These are phyloP conservation scores for Phocides pigmalion DNA, from an alignment of 1,140 invertebrate species.

Conservation along the genomic window DNA sequence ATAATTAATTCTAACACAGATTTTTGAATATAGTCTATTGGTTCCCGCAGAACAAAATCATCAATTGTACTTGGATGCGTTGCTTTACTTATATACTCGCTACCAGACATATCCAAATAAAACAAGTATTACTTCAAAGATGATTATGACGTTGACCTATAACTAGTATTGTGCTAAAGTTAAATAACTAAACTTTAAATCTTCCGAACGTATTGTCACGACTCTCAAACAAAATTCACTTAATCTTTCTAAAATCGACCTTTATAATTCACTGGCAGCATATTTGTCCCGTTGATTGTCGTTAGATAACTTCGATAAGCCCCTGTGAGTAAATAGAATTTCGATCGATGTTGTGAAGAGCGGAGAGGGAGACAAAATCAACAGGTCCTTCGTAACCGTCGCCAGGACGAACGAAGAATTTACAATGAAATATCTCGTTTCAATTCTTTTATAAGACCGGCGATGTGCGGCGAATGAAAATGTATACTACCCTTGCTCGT, in stretches of 20 bases:
- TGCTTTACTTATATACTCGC: no score
- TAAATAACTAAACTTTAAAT: no score
- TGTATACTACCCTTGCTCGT: conserved; percentile 16
- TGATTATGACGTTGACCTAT: no score
- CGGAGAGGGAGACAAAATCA: conserved; percentile 29
- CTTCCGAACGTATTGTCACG: background rate
- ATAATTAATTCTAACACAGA: no score
- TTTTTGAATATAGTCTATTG: no score
- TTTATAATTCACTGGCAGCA: conserved; percentile 21
- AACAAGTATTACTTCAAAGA: no score
- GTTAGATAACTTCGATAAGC: conserved; percentile 35
- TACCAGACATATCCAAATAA: no score
- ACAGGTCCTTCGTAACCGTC: conserved; percentile 35
- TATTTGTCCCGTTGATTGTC: conserved; percentile 29
- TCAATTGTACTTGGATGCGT: no score
- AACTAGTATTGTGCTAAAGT: no score
- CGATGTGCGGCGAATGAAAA: conserved; percentile 18
- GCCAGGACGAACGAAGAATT: conserved; percentile 23
- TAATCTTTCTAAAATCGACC: conserved; percentile 15
- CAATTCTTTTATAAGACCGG: conserved; percentile 3
- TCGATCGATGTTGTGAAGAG: conserved; percentile 33
- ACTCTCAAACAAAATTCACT: conserved; percentile 12
- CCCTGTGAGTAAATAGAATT: conserved; percentile 39
- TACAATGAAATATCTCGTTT: conserved; percentile 24
- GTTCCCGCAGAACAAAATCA: no score